Evolutionary conservation across 2,113 vertebrate genomes (phyloP).

Genomic region (human (Homo sapiens)): DNA sequence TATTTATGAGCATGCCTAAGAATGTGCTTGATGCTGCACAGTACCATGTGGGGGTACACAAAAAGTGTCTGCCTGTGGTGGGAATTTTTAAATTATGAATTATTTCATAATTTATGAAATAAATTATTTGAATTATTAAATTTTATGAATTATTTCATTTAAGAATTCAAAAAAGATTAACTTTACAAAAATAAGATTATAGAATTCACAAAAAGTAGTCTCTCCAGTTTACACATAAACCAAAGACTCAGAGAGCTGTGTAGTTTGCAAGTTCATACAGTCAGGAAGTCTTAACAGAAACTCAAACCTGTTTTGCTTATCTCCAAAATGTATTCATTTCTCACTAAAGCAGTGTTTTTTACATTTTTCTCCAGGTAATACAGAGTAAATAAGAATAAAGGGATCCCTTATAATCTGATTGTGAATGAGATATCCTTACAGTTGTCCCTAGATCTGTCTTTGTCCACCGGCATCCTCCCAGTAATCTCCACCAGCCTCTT

Average conservation of each 20-base stretch:
- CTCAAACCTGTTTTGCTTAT: neutral
- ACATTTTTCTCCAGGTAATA: neutral
- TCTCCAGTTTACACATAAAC: neutral
- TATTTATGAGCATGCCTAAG: neutral
- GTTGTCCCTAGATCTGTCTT: neutral
- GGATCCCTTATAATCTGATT: neutral
- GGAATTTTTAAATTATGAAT: neutral
- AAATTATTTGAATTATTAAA: neutral
- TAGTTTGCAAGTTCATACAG: neutral
- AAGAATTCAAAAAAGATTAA: neutral
- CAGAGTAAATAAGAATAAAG: neutral
- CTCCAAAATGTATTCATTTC: neutral
- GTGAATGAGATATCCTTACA: neutral
- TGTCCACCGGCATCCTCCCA: neutral
- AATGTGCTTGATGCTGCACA: neutral
- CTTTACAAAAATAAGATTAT: neutral
- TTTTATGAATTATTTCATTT: neutral
- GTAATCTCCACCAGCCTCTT: neutral
- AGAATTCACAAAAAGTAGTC: neutral
- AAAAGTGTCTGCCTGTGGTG: neutral
- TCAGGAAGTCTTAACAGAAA: neutral
- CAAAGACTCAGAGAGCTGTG: neutral
- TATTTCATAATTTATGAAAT: no score
- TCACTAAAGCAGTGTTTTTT: neutral
- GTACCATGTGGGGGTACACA: neutral